Conservation (phyloP, 2,113 vertebrate species). For the Rhegmatorhina hoffmannsi region DNA sequence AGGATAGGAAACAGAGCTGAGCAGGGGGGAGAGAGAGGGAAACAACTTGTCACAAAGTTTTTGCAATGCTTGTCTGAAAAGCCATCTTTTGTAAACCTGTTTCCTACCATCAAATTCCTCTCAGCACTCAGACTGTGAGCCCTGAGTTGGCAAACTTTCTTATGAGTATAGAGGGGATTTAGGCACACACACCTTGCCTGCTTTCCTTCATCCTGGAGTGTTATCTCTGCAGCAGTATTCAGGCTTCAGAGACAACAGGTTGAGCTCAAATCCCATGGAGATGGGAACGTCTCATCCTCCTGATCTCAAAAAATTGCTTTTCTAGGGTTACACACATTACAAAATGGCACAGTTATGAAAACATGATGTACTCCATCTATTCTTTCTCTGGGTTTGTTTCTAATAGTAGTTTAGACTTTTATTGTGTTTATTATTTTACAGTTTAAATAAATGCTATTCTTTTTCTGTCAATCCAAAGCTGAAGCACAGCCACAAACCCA, state of each 20-base stretch:
- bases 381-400: not conserved
- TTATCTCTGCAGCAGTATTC: not conserved
- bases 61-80: not conserved
- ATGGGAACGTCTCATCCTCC: not conserved
- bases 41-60: slow-evolving; percentile 1
- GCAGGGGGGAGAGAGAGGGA: not conserved
- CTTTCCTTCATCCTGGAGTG: not conserved
- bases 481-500: not conserved
- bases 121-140: not conserved
- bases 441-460: not conserved
- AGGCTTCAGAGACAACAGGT: not conserved
- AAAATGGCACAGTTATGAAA: not conserved
- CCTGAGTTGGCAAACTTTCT: not conserved
- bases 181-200: accelerated
- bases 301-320: not conserved
- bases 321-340: not conserved
- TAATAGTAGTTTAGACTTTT: not conserved
- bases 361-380: not conserved
- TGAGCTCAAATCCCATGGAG: not conserved
- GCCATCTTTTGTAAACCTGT: not conserved
- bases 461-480: not conserved
- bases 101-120: not conserved
- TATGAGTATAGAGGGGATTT: not conserved
- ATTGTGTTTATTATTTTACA: not conserved
- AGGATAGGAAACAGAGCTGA: not conserved